phyloP scores from a whole-genome alignment of 92 coral and sea anemone species.

The Ricordea florida region DNA sequence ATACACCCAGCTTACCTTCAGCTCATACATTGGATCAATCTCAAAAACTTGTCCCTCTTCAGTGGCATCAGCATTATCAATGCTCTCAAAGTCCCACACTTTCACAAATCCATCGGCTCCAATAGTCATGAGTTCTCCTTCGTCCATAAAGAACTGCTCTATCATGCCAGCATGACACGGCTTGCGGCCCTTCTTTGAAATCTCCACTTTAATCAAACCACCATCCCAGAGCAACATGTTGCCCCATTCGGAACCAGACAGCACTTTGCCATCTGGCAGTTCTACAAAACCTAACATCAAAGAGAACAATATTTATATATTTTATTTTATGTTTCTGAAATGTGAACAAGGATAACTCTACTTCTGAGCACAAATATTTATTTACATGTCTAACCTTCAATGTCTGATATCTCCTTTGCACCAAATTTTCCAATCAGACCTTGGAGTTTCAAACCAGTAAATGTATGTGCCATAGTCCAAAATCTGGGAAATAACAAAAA shows the following conservation, averaged over 20 bases:
- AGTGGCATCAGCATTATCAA: constrained; percentile 96
- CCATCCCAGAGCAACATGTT: constrained; percentile 99
- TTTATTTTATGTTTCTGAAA: no score
- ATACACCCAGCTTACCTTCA: constrained; percentile 96
- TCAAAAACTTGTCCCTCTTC: constrained; percentile 94
- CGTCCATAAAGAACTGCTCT: constrained; percentile 99
- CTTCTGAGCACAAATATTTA: no score
- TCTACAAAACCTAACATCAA: constrained; percentile 88
- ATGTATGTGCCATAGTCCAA: constrained; percentile 99
- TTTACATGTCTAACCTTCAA: constrained; percentile 80
- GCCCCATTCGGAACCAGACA: constrained; percentile 99
- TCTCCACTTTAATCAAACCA: constrained; percentile 96
- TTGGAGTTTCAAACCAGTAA: constrained; percentile 93
- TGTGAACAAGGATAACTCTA: no score
- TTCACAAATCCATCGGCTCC: constrained; percentile 96
- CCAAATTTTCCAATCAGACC: constrained; percentile 99
- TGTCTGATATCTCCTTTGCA: constrained; percentile 94
- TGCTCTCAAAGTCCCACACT: constrained; percentile 97
- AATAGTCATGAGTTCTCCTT: constrained; percentile 96
- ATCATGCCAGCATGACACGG: constrained; percentile 97
- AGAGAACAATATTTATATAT: neutral
- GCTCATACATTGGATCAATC: constrained; percentile 98
- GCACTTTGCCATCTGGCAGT: constrained; percentile 96
- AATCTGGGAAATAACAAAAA: constrained; percentile 47
- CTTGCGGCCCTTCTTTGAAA: constrained; percentile 95